Base-by-base conservation (phyloP, 1,140 invertebrate genomes). In the Trichogramma pretiosum region DNA sequence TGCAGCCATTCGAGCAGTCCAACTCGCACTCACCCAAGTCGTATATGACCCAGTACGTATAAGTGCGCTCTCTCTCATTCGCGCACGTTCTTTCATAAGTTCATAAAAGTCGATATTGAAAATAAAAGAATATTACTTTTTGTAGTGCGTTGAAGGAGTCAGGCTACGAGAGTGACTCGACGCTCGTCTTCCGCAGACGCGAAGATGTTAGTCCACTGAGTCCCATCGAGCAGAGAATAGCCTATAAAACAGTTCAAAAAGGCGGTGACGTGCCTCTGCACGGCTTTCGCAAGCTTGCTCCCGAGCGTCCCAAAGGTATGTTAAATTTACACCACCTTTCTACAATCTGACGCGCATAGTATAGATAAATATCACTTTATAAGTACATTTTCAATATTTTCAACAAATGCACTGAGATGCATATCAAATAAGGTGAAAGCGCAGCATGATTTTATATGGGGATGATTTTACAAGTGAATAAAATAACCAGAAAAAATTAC, bases 261-360 rank as follows among this genome's bases (percentile, higher is more conserved):
- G 93, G 93, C 5, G 92, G 91, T 2, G 92, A 97, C 72, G 87
- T 91, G 1, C 90, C 90, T 22, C 73, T 93, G 16, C 83, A 89
- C 55, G 89, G 90, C 35, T 78, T 93, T 56, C 75, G 89, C 18
- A 93, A 93, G 67, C 81, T 83, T 30, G 88, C 87, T 13, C 93
- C 92, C 4, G 85, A 90, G 64, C 79, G 80, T 64, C 84, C 84
- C 9, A 87, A 85, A 82, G 85, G 87, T 89, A 73, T 73, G 75
- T 65, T 28, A n/a, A n/a, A n/a, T n/a, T n/a, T n/a, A n/a, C n/a
- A n/a, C n/a, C n/a, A n/a, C 24, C 0, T n/a, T n/a, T n/a, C n/a
- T n/a, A n/a, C n/a, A n/a, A n/a, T n/a, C n/a, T n/a, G n/a, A n/a
- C n/a, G n/a, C 22, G 18, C 4, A 17, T 36, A 36, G 13, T 41